Evolutionary conservation across 2,888 invertebrate species (phyloP), one percentile per base, ranked within the genome.

Genomic region (Hydriomena furcata): DNA sequence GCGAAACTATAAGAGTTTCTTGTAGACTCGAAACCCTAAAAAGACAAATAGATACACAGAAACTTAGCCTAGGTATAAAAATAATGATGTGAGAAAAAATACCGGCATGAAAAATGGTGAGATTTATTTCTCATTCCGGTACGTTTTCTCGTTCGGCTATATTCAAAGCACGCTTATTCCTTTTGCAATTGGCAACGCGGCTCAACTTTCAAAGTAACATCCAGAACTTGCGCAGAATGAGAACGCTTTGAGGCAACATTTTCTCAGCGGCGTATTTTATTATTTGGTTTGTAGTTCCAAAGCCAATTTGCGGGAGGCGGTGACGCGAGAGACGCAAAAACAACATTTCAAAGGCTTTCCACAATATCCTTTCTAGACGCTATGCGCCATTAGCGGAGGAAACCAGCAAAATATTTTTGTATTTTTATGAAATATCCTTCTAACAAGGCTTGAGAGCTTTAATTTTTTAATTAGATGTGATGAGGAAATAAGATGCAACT

Each of bases 231-330:
- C 25, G 7, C 37, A 41, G 25, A 52, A 52, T 34, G 37, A 49
- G 17, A 52, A 42, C 49, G 40, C 38, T 55, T 55, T 48, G 48
- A 46, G 63, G 49, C 57, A 57, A 63, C 52, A 60, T 67, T 68
- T 63, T 44, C 61, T 58, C 31, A 58, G 55, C 60, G 28, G 38
- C 35, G 46, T 71, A 61, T 71, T 71, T 71, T 71, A 66, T 67
- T 72, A 66, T 71, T 66, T 67, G 64, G 54, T 71, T 69, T 68
- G 59, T 67, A 71, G 64, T 68, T 68, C 65, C 58, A 73, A 73
- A 76, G 76, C 64, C 68, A 79, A 81, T 79, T 78, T 76, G 66
- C 68, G 61, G 55, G 53, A 65, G 61, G 60, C 64, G 61, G 55
- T 61, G 65, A 63, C 47, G 65, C 63, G 63, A 56, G 60, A 53